phyloP scores from a whole-genome alignment of 2,888 invertebrate genomes.

The Hylaea fasciaria region DNA sequence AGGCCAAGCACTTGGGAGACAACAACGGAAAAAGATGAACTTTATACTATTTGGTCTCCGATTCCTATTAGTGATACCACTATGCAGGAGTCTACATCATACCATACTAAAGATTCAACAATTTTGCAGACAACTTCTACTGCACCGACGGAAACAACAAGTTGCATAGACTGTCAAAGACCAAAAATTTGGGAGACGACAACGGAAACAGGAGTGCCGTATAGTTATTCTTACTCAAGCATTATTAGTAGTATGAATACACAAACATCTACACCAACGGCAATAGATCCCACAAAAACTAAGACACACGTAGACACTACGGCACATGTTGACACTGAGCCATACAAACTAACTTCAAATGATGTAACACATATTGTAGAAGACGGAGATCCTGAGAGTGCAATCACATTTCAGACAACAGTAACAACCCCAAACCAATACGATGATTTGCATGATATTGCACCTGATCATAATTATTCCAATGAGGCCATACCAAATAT shows the following conservation, averaged over 20 bases:
- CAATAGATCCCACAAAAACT: not conserved
- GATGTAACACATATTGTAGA: no score
- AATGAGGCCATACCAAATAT: not conserved
- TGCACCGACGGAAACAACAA: constrained; percentile 10
- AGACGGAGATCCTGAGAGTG: no score
- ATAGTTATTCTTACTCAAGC: not conserved
- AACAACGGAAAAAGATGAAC: constrained; percentile 20
- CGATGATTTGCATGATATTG: not conserved
- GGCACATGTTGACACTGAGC: not conserved
- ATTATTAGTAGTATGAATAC: constrained; percentile 15
- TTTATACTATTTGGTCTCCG: not conserved
- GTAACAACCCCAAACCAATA: not conserved
- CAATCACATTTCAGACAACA: no score
- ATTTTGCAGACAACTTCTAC: no score
- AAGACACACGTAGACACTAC: not conserved
- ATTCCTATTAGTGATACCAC: no score
- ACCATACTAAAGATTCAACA: no score
- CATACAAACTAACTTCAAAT: not conserved
- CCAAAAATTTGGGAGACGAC: constrained; percentile 39
- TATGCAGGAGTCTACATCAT: no score
- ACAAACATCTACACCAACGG: constrained; percentile 10
- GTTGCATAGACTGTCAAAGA: constrained; percentile 16
- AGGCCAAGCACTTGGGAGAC: constrained; percentile 40
- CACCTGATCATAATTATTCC: not conserved
- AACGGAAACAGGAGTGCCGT: constrained; percentile 11